Base-by-base conservation (phyloP, 2,888 invertebrate genomes). In the Sesia bembeciformis region DNA sequence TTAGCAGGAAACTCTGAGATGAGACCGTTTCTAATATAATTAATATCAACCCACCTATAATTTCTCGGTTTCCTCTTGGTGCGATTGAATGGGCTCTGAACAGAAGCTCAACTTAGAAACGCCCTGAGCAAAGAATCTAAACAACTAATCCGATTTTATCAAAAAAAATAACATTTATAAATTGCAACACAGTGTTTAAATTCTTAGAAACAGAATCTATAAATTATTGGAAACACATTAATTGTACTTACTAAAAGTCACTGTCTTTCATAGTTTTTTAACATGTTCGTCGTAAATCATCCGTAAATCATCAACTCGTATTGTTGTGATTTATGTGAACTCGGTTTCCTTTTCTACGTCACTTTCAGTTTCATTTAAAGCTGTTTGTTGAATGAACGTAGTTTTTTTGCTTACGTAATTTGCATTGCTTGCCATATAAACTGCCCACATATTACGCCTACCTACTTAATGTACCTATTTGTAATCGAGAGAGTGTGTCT, bases 41-140 rank as follows among this genome's bases (percentile, higher is more conserved):
- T 83, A 76, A 78, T 80, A 68, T 72, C 67, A 64, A 67, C 69
- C 64, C 61, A 68, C 68, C 69, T 72, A 73, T 69, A 74, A 76
- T 75, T 67, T 70, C 57, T 62, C 65, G 64, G 72, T 75, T 69
- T 62, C 66, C 57, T 57, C 57, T 66, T 64, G 60, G 66, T 39
- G 40, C n/a, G 39, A 49, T 50, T 5, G 50, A 38, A 50, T 50
- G 39, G 38, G 7, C 39, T 42, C 50, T 6, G 40, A 52, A 52
- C 40, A 7, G 40, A 39, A 39, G 6, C 39, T 6, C 4, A 40
- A 52, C 39, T 52, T 40, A 8, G 8, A 52, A 52, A 5, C 7
- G 8, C 5, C 7, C 7, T 40, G 8, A 46, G 8, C 23, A n/a
- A 46, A n/a, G 46, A 23, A 23, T 23, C 23, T 23, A 23, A 23